phyloP scores from a whole-genome alignment of 2,797 vertebrate genomes.

The Rhinophrynus dorsalis region DNA sequence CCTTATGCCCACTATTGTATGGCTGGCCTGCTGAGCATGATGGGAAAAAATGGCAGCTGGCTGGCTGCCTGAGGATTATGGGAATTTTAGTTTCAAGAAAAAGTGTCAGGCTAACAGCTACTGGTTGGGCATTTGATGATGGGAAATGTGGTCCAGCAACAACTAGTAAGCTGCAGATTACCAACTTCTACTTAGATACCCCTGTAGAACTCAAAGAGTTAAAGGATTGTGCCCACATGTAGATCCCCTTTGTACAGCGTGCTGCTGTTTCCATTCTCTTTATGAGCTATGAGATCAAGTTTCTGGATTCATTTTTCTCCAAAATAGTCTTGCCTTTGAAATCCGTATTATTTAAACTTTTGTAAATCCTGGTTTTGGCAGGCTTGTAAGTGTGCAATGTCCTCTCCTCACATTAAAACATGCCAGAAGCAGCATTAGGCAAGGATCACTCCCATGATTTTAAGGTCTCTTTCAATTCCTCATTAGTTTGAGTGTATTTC shows the following conservation, averaged over 20 bases:
- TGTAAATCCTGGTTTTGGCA: neutral
- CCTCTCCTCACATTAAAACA: neutral
- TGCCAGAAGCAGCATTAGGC: accelerated
- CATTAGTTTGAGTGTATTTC: neutral
- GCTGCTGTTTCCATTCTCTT: slow-evolving; percentile 4
- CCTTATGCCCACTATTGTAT: no score
- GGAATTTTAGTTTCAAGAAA: no score
- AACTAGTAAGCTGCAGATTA: no score
- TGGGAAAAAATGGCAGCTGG: no score
- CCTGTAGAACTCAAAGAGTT: no score
- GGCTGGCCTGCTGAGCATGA: no score
- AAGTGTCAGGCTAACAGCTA: no score
- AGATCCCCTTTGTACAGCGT: slow-evolving; percentile 7
- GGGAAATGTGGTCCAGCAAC: no score
- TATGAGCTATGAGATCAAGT: neutral
- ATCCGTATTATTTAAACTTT: neutral
- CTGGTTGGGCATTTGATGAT: no score
- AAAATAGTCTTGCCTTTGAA: neutral
- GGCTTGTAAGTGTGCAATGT: neutral
- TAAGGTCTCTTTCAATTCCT: neutral
- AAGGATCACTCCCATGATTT: neutral
- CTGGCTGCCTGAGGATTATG: no score
- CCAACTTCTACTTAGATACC: no score
- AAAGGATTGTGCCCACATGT: neutral
- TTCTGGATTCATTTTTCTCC: neutral